Base-by-base conservation (phyloP, 2,888 invertebrate species). In the Pedicia rivosa region DNA sequence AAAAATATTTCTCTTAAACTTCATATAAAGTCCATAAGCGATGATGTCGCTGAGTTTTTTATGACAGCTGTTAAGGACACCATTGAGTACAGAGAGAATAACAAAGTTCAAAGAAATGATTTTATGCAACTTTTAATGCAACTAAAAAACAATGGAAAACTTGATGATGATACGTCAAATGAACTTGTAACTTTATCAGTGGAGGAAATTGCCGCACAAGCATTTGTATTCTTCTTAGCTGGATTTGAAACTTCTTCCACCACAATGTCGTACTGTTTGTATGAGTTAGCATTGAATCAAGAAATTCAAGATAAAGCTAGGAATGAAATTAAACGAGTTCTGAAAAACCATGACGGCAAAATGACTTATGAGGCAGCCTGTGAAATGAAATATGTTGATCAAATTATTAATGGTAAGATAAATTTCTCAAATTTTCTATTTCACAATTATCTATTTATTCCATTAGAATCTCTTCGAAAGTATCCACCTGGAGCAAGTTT, bases 191-290 rank as follows among this genome's bases (percentile, higher is more conserved):
- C 13, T 5, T 36, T 42, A 33, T 38, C 37, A 13, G 30, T 41
- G 17, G 41, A 41, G 10, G 41, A 41, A 29, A 26, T 70, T 19
- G 64, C 64, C 1, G 67, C 71, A 0, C 69, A 72, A 39, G 63
- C 67, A 0, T 65, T 71, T 53, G 48, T 70, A 14, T 72, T 72
- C 48, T 66, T 70, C 57, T 54, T 68, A n/a, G 72, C 70, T 12
- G 72, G 72, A 0, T 72, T 69, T 45, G 72, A 72, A 50, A 72
- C 72, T 0, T 70, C 70, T 1, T 68, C 72, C 0, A 64, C 69
- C 0, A 64, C 68, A 0, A 61, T 71, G 2, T 65, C 67, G 44
- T 68, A 67, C 38, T 63, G 65, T 1, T 59, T 68, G 0, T 70
- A 68, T 45, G 63, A 67, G 43, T 47, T 72, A 31, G 70, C 71